A percentile compares a stretch with the other conserved stretches of the same genome.
Evolutionary conservation across 2,113 vertebrate genomes (phyloP).

Genomic region (Ariopsis seemanni): DNA sequence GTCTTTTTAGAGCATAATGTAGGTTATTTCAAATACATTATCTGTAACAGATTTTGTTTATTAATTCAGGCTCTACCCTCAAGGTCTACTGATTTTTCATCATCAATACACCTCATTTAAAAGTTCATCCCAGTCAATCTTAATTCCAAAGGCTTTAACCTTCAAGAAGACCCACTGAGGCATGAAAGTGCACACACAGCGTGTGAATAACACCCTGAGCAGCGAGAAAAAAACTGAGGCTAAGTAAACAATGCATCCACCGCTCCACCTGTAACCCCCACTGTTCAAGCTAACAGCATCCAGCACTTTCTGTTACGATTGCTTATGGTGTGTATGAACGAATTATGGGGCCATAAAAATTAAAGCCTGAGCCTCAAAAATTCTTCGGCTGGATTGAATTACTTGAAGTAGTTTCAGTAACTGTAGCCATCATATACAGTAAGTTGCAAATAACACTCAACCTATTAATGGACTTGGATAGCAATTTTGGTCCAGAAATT

Average conservation of each 20-base stretch:
- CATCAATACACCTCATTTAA: neutral
- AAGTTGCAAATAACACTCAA: neutral
- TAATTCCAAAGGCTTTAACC: constrained; percentile 6
- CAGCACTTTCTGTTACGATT: neutral
- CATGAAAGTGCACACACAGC: constrained; percentile 39
- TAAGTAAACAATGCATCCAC: constrained; percentile 24
- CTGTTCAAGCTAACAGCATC: constrained; percentile 10
- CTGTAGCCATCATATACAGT: neutral
- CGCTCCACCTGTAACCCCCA: constrained; percentile 17
- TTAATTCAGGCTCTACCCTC: neutral
- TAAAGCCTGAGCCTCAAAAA: neutral
- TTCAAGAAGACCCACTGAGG: constrained; percentile 33
- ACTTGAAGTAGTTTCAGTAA: neutral
- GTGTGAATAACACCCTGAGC: constrained; percentile 43
- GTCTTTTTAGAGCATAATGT: neutral
- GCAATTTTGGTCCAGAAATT: neutral
- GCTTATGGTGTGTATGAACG: neutral
- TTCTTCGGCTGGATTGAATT: neutral
- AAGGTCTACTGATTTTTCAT: neutral
- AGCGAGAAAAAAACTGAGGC: constrained; percentile 13
- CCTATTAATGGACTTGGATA: neutral
- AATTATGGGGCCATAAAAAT: neutral
- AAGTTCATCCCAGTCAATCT: neutral
- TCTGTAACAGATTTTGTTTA: neutral
- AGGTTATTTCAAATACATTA: neutral